Conservation (phyloP, 2,888 invertebrate genomes). For the Gasteruption jaculator region DNA sequence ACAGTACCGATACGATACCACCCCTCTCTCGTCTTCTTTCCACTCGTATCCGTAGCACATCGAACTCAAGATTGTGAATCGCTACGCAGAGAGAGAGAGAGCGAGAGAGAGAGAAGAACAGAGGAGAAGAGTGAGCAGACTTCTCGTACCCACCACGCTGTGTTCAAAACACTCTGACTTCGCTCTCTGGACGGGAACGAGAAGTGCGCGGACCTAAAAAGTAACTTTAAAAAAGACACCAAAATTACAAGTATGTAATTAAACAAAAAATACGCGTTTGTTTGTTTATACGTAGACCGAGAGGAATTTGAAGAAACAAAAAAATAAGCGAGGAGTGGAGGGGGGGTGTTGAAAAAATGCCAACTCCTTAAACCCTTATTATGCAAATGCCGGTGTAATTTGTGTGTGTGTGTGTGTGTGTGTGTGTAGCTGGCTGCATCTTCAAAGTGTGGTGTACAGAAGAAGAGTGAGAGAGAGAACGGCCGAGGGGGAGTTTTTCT, state of each 20-base stretch:
- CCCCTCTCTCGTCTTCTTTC: conserved; percentile 13
- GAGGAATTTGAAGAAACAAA: too few relatives aligned
- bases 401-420: background rate
- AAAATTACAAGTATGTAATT: too few relatives aligned
- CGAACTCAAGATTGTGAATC: conserved; percentile 46
- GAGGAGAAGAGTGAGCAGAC: too few relatives aligned
- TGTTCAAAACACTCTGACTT: conserved; percentile 23
- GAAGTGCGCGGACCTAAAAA: conserved; percentile 11
- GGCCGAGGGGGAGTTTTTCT: conserved; percentile 5
- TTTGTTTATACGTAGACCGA: too few relatives aligned
- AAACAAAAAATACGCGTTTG: too few relatives aligned
- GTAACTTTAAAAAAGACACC: too few relatives aligned
- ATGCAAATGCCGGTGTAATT: too few relatives aligned
- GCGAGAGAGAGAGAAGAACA: conserved; percentile 12
- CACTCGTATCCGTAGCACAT: conserved; percentile 36
- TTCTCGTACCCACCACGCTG: too few relatives aligned
- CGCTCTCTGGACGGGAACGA: conserved; percentile 19
- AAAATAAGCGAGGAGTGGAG: too few relatives aligned
- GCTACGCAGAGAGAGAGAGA: background rate
- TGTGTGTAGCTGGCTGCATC: background rate
- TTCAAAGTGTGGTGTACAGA: conserved; percentile 1
- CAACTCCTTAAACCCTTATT: too few relatives aligned
- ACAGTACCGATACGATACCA: conserved; percentile 19
- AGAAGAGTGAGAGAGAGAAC: conserved; percentile 13
- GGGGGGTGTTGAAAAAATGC: too few relatives aligned